Percentiles rank a stretch among this genome's conserved stretches.
These are phyloP conservation scores for Caenorhabditis sp. DNA, from an alignment of 2,888 invertebrate species.

Conservation along the genomic window DNA sequence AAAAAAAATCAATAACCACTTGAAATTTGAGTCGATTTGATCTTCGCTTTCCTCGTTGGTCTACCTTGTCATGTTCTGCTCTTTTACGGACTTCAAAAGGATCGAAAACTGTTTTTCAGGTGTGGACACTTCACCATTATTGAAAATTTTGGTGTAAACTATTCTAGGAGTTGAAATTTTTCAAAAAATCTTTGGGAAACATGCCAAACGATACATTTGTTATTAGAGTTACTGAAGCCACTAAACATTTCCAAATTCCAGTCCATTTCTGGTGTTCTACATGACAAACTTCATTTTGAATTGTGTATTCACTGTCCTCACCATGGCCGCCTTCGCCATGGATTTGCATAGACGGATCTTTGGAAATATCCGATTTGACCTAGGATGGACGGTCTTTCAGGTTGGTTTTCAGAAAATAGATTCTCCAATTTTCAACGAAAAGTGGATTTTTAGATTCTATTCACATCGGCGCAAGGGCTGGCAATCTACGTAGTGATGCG, in stretches of 20 bases:
- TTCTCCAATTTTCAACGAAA: too few species aligned
- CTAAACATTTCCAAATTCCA: conserved; percentile 17
- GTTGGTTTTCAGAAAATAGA: too few species aligned
- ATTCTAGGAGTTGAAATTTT: not conserved
- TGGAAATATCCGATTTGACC: conserved; percentile 72
- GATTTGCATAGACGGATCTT: conserved; percentile 72
- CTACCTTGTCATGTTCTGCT: conserved; percentile 73
- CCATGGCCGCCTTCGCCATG: conserved; percentile 67
- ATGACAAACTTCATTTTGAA: conserved; percentile 74
- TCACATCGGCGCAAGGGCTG: conserved; percentile 72
- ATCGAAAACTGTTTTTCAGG: conserved; percentile 68
- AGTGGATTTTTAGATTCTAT: conserved; percentile 61
- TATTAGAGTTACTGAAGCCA: too few species aligned
- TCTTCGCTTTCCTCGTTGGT: conserved; percentile 73
- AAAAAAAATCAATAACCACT: not conserved
- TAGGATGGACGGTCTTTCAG: conserved; percentile 73
- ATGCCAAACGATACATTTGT: not conserved
- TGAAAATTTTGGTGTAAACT: too few species aligned
- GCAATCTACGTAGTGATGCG: conserved; percentile 75
- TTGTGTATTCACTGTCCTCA: conserved; percentile 69
- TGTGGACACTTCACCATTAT: too few species aligned
- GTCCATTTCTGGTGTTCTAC: conserved; percentile 74
- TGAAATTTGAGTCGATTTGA: conserved; percentile 69
- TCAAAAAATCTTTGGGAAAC: not conserved
- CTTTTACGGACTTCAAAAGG: conserved; percentile 67